These are phyloP conservation scores for Laticauda laticaudata DNA, from an alignment of 2,113 vertebrate genomes.

Conservation along the genomic window DNA sequence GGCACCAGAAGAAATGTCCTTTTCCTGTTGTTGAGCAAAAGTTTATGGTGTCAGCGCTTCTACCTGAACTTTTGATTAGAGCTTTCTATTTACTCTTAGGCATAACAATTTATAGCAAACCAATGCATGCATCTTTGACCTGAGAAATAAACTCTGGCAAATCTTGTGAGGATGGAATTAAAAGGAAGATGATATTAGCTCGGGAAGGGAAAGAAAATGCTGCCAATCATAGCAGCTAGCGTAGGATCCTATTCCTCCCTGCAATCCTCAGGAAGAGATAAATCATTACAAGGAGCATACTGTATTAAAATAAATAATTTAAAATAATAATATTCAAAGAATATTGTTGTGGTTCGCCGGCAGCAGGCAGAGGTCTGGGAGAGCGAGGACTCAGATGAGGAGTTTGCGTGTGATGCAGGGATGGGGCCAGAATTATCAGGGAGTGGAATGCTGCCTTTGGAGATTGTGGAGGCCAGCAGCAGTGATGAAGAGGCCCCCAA, in stretches of 20 bases:
- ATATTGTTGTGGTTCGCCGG: too few relatives aligned
- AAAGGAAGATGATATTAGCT: background rate
- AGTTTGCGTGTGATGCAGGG: too few relatives aligned
- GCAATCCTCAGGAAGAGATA: background rate
- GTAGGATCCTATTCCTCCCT: background rate
- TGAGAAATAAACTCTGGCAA: background rate
- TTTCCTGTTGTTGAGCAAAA: conserved; percentile 21
- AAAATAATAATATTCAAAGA: background rate
- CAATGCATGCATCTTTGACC: background rate
- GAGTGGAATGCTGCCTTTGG: too few relatives aligned
- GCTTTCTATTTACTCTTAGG: background rate
- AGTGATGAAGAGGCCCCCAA: too few relatives aligned
- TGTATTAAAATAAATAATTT: background rate
- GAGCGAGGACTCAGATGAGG: too few relatives aligned
- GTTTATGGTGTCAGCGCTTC: background rate
- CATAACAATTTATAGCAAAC: background rate
- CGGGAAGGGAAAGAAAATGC: background rate
- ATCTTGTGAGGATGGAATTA: background rate
- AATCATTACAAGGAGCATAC: background rate
- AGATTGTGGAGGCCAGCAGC: too few relatives aligned
- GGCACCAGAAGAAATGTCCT: accelerated
- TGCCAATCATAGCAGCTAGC: too few relatives aligned
- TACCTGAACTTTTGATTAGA: conserved; percentile 6
- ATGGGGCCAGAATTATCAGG: too few relatives aligned
- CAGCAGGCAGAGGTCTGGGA: too few relatives aligned